These are phyloP conservation scores for Esox lucius DNA, from an alignment of 2,797 vertebrate genomes.

Conservation along the genomic window DNA sequence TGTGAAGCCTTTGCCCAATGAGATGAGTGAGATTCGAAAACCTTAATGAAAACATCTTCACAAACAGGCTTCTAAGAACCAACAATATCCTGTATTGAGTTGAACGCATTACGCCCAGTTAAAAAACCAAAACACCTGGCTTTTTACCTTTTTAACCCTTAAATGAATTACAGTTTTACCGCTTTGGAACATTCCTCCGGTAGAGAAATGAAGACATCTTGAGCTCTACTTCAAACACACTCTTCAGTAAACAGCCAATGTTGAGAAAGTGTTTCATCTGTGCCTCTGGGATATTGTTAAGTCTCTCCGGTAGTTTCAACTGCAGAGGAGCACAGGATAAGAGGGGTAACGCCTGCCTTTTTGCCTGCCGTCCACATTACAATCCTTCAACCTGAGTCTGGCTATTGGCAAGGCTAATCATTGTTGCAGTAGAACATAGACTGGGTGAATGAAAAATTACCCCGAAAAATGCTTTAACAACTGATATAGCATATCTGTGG, in stretches of 20 bases:
- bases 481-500: slow-evolving; percentile 13
- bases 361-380: slow-evolving; percentile 78
- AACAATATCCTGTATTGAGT: slow-evolving; percentile 48
- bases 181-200: slow-evolving; percentile 78
- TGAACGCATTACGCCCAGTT: slow-evolving; percentile 46
- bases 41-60: slow-evolving; percentile 48
- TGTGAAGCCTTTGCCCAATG: slow-evolving; percentile 45
- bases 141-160: slow-evolving; percentile 20
- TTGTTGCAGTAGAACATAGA: slow-evolving; percentile 34
- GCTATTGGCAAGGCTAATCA: slow-evolving; percentile 35
- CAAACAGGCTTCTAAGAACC: slow-evolving; percentile 39
- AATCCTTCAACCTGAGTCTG: slow-evolving; percentile 22
- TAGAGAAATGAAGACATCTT: slow-evolving; percentile 98
- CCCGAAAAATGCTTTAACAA: neutral
- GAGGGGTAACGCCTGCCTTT: slow-evolving; percentile 81
- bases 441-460: slow-evolving; percentile 42
- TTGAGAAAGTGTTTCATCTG: slow-evolving; percentile 93
- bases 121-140: slow-evolving; percentile 34
- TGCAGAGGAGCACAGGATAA: slow-evolving; percentile 84
- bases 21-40: slow-evolving; percentile 42
- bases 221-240: slow-evolving; percentile 94
- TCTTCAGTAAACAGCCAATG: slow-evolving; percentile 93
- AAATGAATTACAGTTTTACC: slow-evolving; percentile 65
- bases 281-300: slow-evolving; percentile 99
- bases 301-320: slow-evolving; percentile 88